phyloP scores from a whole-genome alignment of 2,888 invertebrate genomes.

The Brassicogethes aeneus region DNA sequence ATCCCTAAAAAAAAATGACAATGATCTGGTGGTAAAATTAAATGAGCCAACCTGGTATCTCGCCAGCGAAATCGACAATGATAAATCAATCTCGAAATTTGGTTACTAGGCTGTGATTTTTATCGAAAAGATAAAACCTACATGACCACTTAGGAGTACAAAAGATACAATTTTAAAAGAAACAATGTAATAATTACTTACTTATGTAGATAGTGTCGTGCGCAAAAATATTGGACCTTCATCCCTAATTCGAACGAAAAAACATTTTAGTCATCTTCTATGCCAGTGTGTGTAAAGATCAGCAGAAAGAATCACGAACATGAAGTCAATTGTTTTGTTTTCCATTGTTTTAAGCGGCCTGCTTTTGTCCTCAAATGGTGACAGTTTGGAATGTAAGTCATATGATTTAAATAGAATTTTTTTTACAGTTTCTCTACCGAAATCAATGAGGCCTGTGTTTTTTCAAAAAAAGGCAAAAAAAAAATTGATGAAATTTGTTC shows the following conservation, averaged over 20 bases:
- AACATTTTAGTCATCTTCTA: slow-evolving; percentile 66
- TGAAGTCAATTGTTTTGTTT: slow-evolving; percentile 43
- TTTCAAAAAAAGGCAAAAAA: too few species aligned
- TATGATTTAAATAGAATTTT: too few species aligned
- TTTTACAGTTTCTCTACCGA: too few species aligned
- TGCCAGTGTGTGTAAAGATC: slow-evolving; percentile 88
- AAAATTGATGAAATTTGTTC: too few species aligned
- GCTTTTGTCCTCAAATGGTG: slow-evolving; percentile 43
- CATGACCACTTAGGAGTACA: too few species aligned
- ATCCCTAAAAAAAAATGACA: slow-evolving; percentile 33
- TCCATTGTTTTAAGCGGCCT: slow-evolving; percentile 45
- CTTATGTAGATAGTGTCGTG: slow-evolving; percentile 21
- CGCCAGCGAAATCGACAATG: slow-evolving; percentile 42
- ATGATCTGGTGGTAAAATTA: slow-evolving; percentile 17
- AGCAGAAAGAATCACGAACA: slow-evolving; percentile 26
- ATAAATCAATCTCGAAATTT: slow-evolving; percentile 16
- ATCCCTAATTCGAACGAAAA: too few species aligned
- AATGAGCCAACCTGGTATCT: slow-evolving; percentile 40
- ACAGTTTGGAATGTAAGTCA: slow-evolving; percentile 62
- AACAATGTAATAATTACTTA: too few species aligned
- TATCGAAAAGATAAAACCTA: too few species aligned
- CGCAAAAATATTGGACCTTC: slow-evolving; percentile 27
- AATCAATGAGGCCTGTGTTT: too few species aligned
- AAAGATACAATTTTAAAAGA: too few species aligned
- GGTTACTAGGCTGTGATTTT: not conserved